A percentile compares a stretch with the other conserved stretches of the same genome.
phyloP scores from a whole-genome alignment of 2,113 vertebrate species.

The Boulengeromyrus knoepffleri region DNA sequence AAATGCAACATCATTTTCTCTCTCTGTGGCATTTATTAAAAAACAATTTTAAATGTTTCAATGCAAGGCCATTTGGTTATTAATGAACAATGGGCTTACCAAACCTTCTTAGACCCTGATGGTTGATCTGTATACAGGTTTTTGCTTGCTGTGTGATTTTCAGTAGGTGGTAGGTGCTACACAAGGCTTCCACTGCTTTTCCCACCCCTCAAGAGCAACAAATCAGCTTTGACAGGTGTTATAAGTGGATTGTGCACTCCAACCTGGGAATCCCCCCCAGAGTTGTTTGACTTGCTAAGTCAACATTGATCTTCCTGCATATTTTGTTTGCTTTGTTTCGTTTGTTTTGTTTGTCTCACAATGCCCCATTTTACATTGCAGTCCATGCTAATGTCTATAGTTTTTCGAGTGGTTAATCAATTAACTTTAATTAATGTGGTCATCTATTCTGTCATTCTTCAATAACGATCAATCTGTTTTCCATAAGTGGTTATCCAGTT shows the following conservation, averaged over 20 bases:
- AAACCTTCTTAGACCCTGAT: not conserved
- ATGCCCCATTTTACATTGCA: not conserved
- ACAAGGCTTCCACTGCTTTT: not conserved
- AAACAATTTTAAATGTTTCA: not conserved
- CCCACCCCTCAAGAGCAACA: not conserved
- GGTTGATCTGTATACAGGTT: not conserved
- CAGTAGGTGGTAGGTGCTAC: not conserved
- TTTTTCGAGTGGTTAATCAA: not conserved
- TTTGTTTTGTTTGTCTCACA: not conserved
- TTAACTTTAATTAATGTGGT: not conserved
- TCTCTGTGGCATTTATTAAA: not conserved
- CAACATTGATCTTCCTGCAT: not conserved
- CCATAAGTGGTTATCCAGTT: not conserved
- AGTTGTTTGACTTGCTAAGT: conserved; percentile 50
- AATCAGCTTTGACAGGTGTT: not conserved
- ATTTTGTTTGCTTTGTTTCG: not conserved
- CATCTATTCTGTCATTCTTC: not conserved
- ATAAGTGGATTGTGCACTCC: not conserved
- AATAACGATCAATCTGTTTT: not conserved
- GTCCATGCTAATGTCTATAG: not conserved
- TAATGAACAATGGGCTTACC: not conserved
- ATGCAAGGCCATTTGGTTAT: not conserved
- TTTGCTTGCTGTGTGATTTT: not conserved
- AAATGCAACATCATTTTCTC: not conserved
- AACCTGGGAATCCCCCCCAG: not conserved